These are phyloP conservation scores for Asbolus verrucosus DNA, from an alignment of 1,140 invertebrate genomes.

Conservation along the genomic window DNA sequence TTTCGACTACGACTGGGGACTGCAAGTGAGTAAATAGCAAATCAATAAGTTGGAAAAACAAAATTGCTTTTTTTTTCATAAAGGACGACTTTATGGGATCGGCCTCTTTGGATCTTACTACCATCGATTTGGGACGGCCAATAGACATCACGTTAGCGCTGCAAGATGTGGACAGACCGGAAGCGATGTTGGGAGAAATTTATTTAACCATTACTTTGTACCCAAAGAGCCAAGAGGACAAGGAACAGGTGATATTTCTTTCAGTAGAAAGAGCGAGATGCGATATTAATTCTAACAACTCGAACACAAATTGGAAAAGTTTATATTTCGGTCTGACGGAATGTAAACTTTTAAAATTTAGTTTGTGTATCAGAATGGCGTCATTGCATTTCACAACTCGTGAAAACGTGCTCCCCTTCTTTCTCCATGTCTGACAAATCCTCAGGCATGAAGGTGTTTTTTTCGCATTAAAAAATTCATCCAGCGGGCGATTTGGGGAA, in stretches of 20 bases:
- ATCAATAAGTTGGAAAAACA: constrained; percentile 8
- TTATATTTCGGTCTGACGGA: too few relatives aligned
- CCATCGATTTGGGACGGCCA: constrained; percentile 84
- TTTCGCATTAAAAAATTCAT: too few relatives aligned
- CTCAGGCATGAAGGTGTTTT: too few relatives aligned
- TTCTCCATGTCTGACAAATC: too few relatives aligned
- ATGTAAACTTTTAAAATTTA: too few relatives aligned
- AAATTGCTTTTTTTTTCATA: constrained; percentile 35
- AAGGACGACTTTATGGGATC: constrained; percentile 98
- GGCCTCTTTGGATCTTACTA: constrained; percentile 85
- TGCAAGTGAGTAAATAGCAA: constrained; percentile 67
- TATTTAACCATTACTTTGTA: constrained; percentile 83
- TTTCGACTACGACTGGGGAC: constrained; percentile 98
- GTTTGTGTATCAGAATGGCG: too few relatives aligned
- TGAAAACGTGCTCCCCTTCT: constrained; percentile 1
- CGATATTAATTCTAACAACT: too few relatives aligned
- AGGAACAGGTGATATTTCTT: constrained; percentile 94
- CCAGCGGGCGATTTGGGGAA: too few relatives aligned
- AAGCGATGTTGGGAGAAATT: constrained; percentile 85
- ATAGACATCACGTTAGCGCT: constrained; percentile 84
- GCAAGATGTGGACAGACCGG: constrained; percentile 75
- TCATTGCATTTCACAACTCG: not conserved
- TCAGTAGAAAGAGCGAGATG: too few relatives aligned
- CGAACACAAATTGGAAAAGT: too few relatives aligned
- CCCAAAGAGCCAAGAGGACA: constrained; percentile 92